A percentile compares a stretch with the other conserved stretches of the same genome.
phyloP scores from a whole-genome alignment of 1,140 invertebrate species.

The Pogonomyrmex barbatus region DNA sequence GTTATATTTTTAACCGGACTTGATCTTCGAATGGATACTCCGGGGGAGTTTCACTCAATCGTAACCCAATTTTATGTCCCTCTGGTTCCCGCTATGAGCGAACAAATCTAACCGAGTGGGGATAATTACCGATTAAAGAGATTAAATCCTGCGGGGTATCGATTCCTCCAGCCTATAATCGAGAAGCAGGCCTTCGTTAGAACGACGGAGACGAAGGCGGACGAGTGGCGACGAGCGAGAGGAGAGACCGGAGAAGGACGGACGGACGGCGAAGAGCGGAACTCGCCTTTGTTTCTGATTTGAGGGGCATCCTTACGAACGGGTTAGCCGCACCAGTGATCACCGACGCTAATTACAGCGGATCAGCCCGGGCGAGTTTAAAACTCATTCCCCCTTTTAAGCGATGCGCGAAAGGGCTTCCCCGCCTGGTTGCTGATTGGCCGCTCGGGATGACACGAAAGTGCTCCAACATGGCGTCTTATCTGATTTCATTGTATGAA shows the following conservation, averaged over 20 bases:
- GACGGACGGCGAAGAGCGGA: constrained; percentile 38
- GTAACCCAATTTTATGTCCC: constrained; percentile 79
- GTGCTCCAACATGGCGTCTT: constrained; percentile 85
- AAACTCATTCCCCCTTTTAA: constrained; percentile 84
- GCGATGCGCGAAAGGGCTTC: constrained; percentile 80
- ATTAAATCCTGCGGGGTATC: constrained; percentile 79
- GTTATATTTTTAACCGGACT: constrained; percentile 62
- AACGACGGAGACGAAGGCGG: constrained; percentile 37
- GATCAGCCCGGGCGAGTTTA: constrained; percentile 84
- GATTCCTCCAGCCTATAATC: constrained; percentile 78
- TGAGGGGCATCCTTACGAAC: constrained; percentile 81
- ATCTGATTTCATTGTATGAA: constrained; percentile 82
- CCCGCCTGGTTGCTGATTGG: constrained; percentile 80
- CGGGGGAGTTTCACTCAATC: constrained; percentile 50
- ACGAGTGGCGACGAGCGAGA: not conserved
- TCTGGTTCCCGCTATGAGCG: constrained; percentile 57
- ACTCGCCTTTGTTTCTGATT: constrained; percentile 81
- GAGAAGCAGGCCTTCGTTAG: constrained; percentile 66
- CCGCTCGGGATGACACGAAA: constrained; percentile 83
- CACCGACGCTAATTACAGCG: constrained; percentile 85
- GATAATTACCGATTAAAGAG: constrained; percentile 81
- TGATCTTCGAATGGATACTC: constrained; percentile 55
- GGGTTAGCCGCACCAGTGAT: constrained; percentile 84
- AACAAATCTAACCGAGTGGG: constrained; percentile 62
- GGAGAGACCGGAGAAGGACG: constrained; percentile 37